These are phyloP conservation scores for Sciaenops ocellatus DNA, from an alignment of 2,797 vertebrate species.

Conservation along the genomic window DNA sequence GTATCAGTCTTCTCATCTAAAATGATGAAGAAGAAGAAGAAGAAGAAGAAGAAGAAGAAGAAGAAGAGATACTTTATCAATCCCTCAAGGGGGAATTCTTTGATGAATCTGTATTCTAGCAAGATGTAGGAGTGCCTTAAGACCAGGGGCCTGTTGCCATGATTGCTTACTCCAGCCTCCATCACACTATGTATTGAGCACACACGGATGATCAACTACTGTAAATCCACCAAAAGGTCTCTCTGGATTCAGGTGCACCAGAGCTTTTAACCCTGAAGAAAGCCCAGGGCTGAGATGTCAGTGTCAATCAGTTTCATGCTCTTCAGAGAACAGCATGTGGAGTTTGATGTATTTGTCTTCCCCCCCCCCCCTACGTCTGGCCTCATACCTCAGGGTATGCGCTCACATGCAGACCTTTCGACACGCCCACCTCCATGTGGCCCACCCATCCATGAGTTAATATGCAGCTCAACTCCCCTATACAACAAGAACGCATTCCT, in stretches of 20 bases:
- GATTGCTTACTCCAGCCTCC: neutral
- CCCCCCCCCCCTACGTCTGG: neutral
- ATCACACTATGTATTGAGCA: slow-evolving; percentile 12
- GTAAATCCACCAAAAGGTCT: slow-evolving; percentile 35
- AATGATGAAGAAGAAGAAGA: no score
- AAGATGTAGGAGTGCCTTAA: neutral
- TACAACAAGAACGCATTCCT: slow-evolving; percentile 24
- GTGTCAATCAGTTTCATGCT: slow-evolving; percentile 62
- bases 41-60: no score
- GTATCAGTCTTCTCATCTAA: neutral
- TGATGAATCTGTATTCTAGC: neutral
- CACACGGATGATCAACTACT: slow-evolving; percentile 21
- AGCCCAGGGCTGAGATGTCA: slow-evolving; percentile 64
- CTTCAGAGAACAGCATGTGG: slow-evolving; percentile 55
- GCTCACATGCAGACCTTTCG: slow-evolving; percentile 34
- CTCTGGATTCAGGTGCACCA: slow-evolving; percentile 44
- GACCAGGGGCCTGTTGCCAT: neutral
- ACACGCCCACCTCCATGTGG: slow-evolving; percentile 28
- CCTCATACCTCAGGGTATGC: slow-evolving; percentile 29
- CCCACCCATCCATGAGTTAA: slow-evolving; percentile 47
- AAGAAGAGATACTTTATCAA: no score
- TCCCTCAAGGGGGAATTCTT: no score
- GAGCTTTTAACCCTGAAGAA: slow-evolving; percentile 62
- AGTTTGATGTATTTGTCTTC: slow-evolving; percentile 36
- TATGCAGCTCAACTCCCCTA: slow-evolving; percentile 34